Conservation (phyloP, 2,888 invertebrate species). For the Protophormia terraenovae region DNA sequence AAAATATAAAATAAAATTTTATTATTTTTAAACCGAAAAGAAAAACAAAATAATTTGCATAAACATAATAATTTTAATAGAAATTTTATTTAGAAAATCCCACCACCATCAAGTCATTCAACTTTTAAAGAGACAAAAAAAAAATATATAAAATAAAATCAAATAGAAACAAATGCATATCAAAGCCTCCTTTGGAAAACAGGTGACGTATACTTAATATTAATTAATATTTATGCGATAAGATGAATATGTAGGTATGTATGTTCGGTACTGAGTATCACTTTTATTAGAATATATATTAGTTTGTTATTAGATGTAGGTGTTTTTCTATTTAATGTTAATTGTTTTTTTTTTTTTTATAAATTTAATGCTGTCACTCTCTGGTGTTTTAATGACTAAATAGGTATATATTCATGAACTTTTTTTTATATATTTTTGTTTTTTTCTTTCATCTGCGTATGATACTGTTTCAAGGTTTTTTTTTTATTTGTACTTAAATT, state of each 20-base stretch:
- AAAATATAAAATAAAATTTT: too few species aligned
- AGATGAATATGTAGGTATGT: not conserved
- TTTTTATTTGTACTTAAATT: not conserved
- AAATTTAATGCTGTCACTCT: not conserved
- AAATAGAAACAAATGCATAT: not conserved
- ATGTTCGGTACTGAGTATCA: too few species aligned
- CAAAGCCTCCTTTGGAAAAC: not conserved
- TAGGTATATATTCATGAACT: not conserved
- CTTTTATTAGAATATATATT: not conserved
- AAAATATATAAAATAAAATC: not conserved
- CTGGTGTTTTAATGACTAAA: not conserved
- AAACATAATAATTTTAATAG: too few species aligned
- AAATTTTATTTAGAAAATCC: too few species aligned
- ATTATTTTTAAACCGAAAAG: not conserved
- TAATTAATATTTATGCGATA: not conserved
- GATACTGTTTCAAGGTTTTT: slow-evolving; percentile 3
- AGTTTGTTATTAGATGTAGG: not conserved
- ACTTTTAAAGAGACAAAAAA: not conserved
- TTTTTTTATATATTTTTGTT: not conserved
- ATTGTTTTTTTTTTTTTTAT: not conserved
- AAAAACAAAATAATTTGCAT: not conserved
- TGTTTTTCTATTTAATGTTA: not conserved
- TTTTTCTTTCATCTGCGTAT: not conserved
- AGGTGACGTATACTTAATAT: not conserved
- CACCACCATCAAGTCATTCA: not conserved